phyloP scores from a whole-genome alignment of 2,888 invertebrate species.

The Hydriomena furcata region DNA sequence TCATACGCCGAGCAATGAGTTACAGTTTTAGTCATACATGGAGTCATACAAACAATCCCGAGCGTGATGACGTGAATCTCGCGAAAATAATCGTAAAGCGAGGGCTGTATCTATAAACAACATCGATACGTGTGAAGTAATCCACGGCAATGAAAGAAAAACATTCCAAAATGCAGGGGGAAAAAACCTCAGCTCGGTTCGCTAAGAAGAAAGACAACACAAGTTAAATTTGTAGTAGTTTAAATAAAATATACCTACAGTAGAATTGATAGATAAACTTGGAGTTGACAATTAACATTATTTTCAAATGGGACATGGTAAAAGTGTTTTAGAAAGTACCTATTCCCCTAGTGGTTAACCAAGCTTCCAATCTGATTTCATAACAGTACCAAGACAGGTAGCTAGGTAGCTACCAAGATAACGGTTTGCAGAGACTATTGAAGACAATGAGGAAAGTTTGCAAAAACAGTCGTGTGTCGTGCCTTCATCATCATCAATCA shows the following conservation, averaged over 20 bases:
- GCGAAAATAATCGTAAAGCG: slow-evolving; percentile 65
- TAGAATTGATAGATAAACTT: too few species aligned
- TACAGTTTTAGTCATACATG: slow-evolving; percentile 70
- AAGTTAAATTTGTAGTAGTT: too few species aligned
- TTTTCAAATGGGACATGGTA: too few species aligned
- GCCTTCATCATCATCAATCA: slow-evolving; percentile 48
- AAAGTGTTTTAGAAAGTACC: too few species aligned
- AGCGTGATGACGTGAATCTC: slow-evolving; percentile 69
- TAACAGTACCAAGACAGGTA: slow-evolving; percentile 38
- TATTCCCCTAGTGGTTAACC: slow-evolving; percentile 20
- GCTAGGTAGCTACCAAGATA: slow-evolving; percentile 28
- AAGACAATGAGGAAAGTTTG: slow-evolving; percentile 41
- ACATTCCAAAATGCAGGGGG: slow-evolving; percentile 39
- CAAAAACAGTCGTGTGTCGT: slow-evolving; percentile 48
- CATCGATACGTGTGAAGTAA: slow-evolving; percentile 54
- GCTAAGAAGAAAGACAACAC: too few species aligned
- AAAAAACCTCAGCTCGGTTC: slow-evolving; percentile 35
- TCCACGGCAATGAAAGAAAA: slow-evolving; percentile 46
- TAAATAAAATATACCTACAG: too few species aligned
- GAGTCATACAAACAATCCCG: slow-evolving; percentile 67
- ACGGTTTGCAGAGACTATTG: slow-evolving; percentile 43
- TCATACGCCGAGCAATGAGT: slow-evolving; percentile 49
- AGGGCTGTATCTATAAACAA: slow-evolving; percentile 66
- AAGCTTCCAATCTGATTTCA: slow-evolving; percentile 24
- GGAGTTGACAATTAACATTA: too few species aligned